Conservation (phyloP, 2,888 invertebrate genomes). For the Ephialtes manifestator region DNA sequence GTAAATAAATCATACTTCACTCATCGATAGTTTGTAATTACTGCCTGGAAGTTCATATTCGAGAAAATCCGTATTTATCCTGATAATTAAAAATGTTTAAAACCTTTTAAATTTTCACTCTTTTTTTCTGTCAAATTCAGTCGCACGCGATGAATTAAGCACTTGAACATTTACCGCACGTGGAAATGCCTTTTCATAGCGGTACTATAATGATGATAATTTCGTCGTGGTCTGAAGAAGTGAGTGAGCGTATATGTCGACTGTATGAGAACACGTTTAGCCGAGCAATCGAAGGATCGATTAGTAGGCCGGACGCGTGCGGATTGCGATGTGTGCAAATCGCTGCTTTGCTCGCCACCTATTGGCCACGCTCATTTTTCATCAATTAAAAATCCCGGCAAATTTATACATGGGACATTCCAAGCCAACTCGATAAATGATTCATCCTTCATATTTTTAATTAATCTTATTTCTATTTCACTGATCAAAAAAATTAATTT, state of each 20-base stretch:
- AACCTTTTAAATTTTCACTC: neutral
- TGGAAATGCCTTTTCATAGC: slow-evolving; percentile 6
- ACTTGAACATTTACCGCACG: neutral
- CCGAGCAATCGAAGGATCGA: slow-evolving; percentile 54
- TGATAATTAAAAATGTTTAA: neutral
- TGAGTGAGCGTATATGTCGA: slow-evolving; percentile 14
- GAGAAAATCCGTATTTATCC: neutral
- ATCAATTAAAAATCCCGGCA: neutral
- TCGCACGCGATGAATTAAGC: neutral
- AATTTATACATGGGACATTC: neutral
- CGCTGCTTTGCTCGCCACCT: slow-evolving; percentile 1
- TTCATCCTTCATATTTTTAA: no score
- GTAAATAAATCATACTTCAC: neutral
- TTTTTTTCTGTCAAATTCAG: neutral
- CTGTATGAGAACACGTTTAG: neutral
- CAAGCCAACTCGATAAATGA: no score
- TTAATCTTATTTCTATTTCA: no score
- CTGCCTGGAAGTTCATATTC: neutral
- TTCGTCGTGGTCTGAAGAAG: slow-evolving; percentile 25
- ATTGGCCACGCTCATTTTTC: slow-evolving; percentile 30
- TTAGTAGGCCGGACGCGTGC: slow-evolving; percentile 57
- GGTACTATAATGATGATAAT: slow-evolving; percentile 29
- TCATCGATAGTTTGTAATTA: neutral
- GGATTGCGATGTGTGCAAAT: slow-evolving; percentile 44
- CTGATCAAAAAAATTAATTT: no score